phyloP scores from a whole-genome alignment of 30 jellyfish, hydroid and myxozoan genomes.

The Hydractinia echinata region DNA sequence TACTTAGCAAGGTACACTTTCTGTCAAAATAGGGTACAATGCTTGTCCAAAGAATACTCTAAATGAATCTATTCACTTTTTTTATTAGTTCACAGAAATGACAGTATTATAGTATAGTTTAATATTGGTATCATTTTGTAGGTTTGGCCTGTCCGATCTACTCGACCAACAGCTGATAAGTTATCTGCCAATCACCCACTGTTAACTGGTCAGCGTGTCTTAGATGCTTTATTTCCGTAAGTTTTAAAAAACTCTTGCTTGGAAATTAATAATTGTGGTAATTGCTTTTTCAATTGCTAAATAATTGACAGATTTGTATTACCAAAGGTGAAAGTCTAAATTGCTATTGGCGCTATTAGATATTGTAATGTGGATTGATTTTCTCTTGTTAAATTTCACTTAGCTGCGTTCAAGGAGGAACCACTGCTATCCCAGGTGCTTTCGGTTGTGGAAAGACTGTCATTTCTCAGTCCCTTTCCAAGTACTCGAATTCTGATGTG shows the following conservation, averaged over 20 bases:
- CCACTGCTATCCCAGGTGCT: slow-evolving; percentile 99
- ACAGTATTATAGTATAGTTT: too few relatives aligned
- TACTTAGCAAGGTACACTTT: too few relatives aligned
- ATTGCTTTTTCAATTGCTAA: too few relatives aligned
- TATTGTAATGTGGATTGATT: neutral
- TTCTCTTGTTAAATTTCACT: neutral
- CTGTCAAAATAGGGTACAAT: too few relatives aligned
- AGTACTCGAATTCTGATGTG: slow-evolving; percentile 96
- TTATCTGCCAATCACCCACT: slow-evolving; percentile 98
- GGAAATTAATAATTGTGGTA: too few relatives aligned
- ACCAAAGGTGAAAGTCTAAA: too few relatives aligned
- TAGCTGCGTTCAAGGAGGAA: slow-evolving; percentile 99
- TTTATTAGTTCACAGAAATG: neutral
- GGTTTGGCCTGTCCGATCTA: slow-evolving; percentile 99
- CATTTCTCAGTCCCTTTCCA: slow-evolving; percentile 92
- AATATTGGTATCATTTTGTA: neutral
- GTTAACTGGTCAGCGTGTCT: slow-evolving; percentile 98
- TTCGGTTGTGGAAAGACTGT: slow-evolving; percentile 99
- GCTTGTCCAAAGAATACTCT: neutral
- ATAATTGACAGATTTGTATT: too few relatives aligned
- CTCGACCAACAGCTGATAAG: slow-evolving; percentile 94
- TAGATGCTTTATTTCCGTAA: slow-evolving; percentile 98
- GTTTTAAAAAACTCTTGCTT: slow-evolving; percentile 1
- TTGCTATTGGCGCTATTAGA: neutral
- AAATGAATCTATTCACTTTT: neutral